Conservation (phyloP, 2,888 invertebrate genomes). For the Dioctria rufipes region DNA sequence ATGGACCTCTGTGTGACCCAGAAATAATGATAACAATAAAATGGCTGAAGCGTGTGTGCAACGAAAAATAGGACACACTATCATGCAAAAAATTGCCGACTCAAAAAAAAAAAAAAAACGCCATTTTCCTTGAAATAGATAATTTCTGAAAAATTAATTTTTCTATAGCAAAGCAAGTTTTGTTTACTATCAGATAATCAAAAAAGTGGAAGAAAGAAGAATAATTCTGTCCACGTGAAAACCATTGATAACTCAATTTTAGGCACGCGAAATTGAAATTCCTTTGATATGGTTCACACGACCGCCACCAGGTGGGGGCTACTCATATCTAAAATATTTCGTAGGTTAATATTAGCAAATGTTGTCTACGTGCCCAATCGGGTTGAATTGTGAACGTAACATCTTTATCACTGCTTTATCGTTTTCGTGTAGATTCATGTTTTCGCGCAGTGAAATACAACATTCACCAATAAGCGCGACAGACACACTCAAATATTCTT, state of each 20-base stretch:
- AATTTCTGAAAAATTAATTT: neutral
- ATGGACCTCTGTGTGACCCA: constrained; percentile 18
- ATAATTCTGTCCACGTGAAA: neutral
- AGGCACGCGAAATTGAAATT: constrained; percentile 25
- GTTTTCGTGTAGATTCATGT: neutral
- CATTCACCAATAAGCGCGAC: constrained; percentile 4
- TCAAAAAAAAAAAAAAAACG: neutral
- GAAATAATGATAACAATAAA: constrained; percentile 30
- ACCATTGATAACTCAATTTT: neutral
- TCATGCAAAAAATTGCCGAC: neutral
- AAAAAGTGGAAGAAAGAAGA: neutral
- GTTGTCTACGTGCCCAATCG: neutral
- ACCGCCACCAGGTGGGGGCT: neutral
- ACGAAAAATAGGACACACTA: constrained; percentile 28
- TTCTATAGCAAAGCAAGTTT: neutral
- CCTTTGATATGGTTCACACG: neutral
- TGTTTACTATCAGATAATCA: constrained; percentile 3
- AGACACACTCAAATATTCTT: constrained; percentile 27
- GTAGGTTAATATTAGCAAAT: constrained; percentile 5
- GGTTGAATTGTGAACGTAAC: neutral
- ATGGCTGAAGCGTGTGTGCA: constrained; percentile 7
- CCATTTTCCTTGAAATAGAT: constrained; percentile 23
- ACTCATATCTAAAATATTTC: neutral
- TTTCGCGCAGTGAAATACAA: neutral
- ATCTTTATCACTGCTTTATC: neutral